Conservation (phyloP, 2,113 vertebrate genomes). For the Budorcas taxicolor region DNA sequence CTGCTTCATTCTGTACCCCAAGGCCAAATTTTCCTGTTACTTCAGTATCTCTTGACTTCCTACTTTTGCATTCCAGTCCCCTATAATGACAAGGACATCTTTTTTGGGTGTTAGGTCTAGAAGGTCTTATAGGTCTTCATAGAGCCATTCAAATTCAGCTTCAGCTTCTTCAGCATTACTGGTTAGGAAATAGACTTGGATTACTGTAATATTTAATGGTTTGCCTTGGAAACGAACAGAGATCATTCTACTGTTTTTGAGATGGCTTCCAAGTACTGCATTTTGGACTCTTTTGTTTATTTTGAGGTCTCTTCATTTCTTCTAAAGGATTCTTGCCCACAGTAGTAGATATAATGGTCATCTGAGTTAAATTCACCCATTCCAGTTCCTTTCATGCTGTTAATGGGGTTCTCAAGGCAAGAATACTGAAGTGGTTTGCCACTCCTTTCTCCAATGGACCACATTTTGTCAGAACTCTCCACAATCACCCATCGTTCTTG, state of each 20-base stretch:
- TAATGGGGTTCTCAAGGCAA: not conserved
- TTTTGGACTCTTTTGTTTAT: not conserved
- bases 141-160: not conserved
- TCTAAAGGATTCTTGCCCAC: no score
- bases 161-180: not conserved
- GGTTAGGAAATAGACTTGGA: not conserved
- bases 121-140: not conserved
- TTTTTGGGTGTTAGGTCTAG: not conserved
- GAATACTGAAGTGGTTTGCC: not conserved
- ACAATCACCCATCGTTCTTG: not conserved
- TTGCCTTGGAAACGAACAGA: not conserved
- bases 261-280: not conserved
- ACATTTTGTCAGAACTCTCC: not conserved
- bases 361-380: not conserved
- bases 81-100: not conserved
- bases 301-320: no score
- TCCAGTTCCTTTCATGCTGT: not conserved
- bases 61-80: not conserved
- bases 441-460: not conserved
- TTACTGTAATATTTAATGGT: not conserved
- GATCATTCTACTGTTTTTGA: not conserved
- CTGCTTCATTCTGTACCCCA: not conserved
- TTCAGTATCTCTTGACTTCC: not conserved
- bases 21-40: not conserved
- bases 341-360: not conserved